Percentiles rank a stretch among this genome's conserved stretches.
Conservation (phyloP, 2,797 vertebrate species). For the Anabacerthia variegaticeps region DNA sequence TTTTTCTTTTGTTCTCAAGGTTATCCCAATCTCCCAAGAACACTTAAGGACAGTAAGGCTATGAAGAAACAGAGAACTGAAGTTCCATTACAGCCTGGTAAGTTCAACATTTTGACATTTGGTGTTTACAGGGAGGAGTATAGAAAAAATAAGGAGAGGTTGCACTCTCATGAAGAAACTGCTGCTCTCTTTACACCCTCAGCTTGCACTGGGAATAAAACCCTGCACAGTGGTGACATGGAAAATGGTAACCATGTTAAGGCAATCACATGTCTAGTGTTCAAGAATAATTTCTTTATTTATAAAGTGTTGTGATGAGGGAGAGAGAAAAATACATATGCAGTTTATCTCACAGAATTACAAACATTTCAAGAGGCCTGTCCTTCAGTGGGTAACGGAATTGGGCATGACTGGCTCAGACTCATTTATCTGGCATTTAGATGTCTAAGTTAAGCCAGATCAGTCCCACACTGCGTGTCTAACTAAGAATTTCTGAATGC, state of each 20-base stretch:
- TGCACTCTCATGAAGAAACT: background rate
- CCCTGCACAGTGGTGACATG: background rate
- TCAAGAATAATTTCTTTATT: background rate
- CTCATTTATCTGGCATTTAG: background rate
- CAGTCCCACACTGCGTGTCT: background rate
- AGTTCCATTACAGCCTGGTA: background rate
- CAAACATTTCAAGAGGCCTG: background rate
- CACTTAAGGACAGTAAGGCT: background rate
- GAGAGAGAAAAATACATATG: background rate
- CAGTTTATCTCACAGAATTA: background rate
- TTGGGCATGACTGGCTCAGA: background rate
- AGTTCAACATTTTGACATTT: background rate
- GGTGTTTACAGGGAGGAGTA: background rate
- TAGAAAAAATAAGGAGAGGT: background rate
- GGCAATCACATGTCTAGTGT: background rate
- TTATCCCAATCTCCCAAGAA: slow-evolving; percentile 27
- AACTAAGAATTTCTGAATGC: background rate
- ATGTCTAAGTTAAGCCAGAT: background rate
- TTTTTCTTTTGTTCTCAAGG: slow-evolving; percentile 58
- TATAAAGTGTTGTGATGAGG: background rate
- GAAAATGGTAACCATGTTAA: background rate
- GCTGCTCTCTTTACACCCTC: background rate
- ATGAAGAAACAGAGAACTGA: background rate
- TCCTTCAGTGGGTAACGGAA: background rate
- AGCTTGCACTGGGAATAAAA: background rate